Evolutionary conservation across 2,797 vertebrate genomes (phyloP), one percentile per base, ranked within the genome.

Genomic region (Tapera naevia): DNA sequence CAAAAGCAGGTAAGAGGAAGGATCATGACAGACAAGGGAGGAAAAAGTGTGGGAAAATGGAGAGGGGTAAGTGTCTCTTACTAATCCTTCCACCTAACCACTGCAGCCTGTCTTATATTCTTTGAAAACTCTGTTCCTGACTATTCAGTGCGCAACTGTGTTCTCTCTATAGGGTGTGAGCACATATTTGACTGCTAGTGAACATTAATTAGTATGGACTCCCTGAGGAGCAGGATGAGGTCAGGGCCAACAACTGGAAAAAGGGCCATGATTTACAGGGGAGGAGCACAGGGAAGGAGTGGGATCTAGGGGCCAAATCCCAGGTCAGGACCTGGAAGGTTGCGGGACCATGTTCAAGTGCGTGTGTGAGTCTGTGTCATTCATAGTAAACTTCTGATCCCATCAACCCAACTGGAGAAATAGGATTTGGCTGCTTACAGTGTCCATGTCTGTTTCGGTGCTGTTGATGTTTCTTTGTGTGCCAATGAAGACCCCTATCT

Each of bases 351-450:
- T 4, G 3, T 18, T 21, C 1, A 15, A 9, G 19, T 30, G 33
- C 0, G 0, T 22, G 7, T 30, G 10, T 18, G 13, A 24, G 11
- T 37, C 28, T 41, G 4, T 70, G 28, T 27, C 46, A 53, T 45
- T 53, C 33, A 23, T 39, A 13, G n/a, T 5, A 80, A 66, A 69
- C 4, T 22, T 25, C 17, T 70, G 12, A 73, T 35, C 14, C 8
- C 8, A 43, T n/a, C 18, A 30, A 0, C 5, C 8, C 45, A n/a
- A 17, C 27, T 6, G 11, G 7, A 82, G 41, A 75, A 72, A 69
- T 3, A 39, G 18, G 3, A 53, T 76, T 56, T 80, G 17, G 3
- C 15, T 58, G 10, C 11, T 50, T 43, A 19, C 35, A 10, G 13
- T 45, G 30, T 22, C 25, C 17, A 12, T n/a, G 17, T 30, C 14